Percentiles rank a stretch among this genome's conserved stretches.
These are phyloP conservation scores for Nyctalus aviator DNA, from an alignment of 2,797 vertebrate species.

Conservation along the genomic window DNA sequence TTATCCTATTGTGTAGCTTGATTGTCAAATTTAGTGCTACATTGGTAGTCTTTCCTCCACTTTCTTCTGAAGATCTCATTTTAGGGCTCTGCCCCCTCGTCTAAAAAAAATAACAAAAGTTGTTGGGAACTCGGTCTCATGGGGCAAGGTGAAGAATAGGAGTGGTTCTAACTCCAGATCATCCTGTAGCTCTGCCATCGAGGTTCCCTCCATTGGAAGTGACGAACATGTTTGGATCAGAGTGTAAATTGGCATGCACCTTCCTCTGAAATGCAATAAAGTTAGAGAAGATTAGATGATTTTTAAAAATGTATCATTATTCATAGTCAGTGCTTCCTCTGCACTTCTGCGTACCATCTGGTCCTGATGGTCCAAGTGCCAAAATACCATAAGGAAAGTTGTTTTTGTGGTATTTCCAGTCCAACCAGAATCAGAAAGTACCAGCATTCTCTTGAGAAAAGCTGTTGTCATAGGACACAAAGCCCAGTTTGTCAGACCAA, in stretches of 20 bases:
- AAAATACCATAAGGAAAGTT: slow-evolving; percentile 85
- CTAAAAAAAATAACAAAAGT: background rate
- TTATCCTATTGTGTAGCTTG: background rate
- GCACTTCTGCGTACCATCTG: slow-evolving; percentile 84
- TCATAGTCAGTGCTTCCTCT: slow-evolving; percentile 82
- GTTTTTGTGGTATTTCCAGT: slow-evolving; percentile 84
- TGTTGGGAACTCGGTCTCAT: background rate
- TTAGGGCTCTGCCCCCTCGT: background rate
- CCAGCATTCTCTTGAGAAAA: slow-evolving; percentile 82
- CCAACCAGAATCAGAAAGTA: slow-evolving; percentile 83
- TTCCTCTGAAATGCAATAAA: slow-evolving; percentile 77
- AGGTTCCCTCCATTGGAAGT: slow-evolving; percentile 40
- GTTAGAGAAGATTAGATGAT: slow-evolving; percentile 78
- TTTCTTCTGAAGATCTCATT: slow-evolving; percentile 3
- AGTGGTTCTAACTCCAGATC: slow-evolving; percentile 10
- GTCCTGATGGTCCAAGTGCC: slow-evolving; percentile 81
- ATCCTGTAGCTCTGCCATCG: background rate
- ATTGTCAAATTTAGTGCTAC: background rate
- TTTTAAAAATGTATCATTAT: slow-evolving; percentile 80
- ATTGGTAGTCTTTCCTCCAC: background rate
- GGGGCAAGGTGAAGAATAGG: slow-evolving; percentile 5
- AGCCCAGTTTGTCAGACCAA: slow-evolving; percentile 72
- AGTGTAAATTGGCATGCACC: slow-evolving; percentile 72
- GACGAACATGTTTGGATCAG: slow-evolving; percentile 37
- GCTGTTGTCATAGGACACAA: slow-evolving; percentile 78